A percentile compares a stretch with the other conserved stretches of the same genome.
Evolutionary conservation across 2,888 invertebrate species (phyloP).

Genomic region (Meteorus cinctellus): DNA sequence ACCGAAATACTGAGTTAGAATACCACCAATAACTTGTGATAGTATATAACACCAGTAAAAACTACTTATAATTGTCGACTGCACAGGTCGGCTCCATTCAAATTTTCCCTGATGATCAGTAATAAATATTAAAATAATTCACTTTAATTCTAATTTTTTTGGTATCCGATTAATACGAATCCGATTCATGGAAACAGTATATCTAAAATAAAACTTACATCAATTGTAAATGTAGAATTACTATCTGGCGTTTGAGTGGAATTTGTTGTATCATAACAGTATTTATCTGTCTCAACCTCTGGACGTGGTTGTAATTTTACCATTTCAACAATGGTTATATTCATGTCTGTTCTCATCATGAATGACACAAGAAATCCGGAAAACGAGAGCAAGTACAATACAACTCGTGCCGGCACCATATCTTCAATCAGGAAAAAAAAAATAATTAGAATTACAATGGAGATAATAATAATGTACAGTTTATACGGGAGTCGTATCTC

Average conservation of each 20-base stretch:
- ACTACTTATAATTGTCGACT: conserved; percentile 80
- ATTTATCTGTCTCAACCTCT: conserved; percentile 55
- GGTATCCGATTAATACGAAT: not conserved
- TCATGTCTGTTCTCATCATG: conserved; percentile 85
- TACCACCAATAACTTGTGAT: conserved; percentile 81
- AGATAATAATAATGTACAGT: not conserved
- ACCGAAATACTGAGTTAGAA: conserved; percentile 82
- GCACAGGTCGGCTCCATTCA: conserved; percentile 79
- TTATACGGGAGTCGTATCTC: not conserved
- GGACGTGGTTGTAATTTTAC: conserved; percentile 69
- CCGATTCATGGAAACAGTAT: no score
- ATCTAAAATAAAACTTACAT: conserved; percentile 50
- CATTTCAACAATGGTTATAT: conserved; percentile 83
- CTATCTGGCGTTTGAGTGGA: conserved; percentile 46
- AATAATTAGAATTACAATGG: not conserved
- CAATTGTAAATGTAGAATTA: conserved; percentile 36
- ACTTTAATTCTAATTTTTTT: not conserved
- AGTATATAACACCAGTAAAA: conserved; percentile 85
- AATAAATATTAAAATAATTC: not conserved
- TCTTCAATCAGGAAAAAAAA: conserved; percentile 64
- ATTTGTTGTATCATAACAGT: conserved; percentile 64
- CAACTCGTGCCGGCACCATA: conserved; percentile 80
- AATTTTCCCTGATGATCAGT: conserved; percentile 74
- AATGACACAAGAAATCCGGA: conserved; percentile 83
- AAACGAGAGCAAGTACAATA: conserved; percentile 82